phyloP scores from a whole-genome alignment of 2,797 vertebrate genomes.

The Tiaroga cobitis region DNA sequence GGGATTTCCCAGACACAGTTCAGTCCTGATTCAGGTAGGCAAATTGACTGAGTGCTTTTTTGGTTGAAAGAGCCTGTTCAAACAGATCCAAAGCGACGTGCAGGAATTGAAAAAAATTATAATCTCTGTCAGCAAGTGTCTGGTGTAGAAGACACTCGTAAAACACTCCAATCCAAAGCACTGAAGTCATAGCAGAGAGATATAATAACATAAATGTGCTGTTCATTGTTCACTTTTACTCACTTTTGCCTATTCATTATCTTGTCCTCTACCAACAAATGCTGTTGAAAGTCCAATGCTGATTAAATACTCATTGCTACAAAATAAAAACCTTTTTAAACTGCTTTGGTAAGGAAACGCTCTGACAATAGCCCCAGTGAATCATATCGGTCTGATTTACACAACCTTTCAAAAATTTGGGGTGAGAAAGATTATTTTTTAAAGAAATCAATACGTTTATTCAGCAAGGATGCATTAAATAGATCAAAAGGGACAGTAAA shows the following conservation, averaged over 20 bases:
- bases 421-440: neutral
- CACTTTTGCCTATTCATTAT: conserved; percentile 16
- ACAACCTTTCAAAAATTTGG: neutral
- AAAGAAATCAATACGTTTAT: neutral
- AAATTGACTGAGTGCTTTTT: conserved; percentile 67
- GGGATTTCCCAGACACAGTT: conserved; percentile 72
- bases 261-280: neutral
- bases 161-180: conserved; percentile 10
- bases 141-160: conserved; percentile 5
- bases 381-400: neutral
- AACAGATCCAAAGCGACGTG: conserved; percentile 30
- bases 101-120: conserved; percentile 34
- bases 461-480: neutral
- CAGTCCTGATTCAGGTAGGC: conserved; percentile 71
- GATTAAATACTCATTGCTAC: neutral
- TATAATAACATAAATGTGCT: conserved; percentile 44
- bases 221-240: conserved; percentile 37
- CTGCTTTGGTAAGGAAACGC: neutral
- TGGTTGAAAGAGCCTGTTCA: conserved; percentile 68
- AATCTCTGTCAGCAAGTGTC: conserved; percentile 45
- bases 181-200: conserved; percentile 29
- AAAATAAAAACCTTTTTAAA: neutral
- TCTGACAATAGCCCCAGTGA: neutral
- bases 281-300: neutral
- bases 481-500: no score